Base-by-base conservation (phyloP, 2,888 invertebrate genomes). In the Dicyrtomina minuta region DNA sequence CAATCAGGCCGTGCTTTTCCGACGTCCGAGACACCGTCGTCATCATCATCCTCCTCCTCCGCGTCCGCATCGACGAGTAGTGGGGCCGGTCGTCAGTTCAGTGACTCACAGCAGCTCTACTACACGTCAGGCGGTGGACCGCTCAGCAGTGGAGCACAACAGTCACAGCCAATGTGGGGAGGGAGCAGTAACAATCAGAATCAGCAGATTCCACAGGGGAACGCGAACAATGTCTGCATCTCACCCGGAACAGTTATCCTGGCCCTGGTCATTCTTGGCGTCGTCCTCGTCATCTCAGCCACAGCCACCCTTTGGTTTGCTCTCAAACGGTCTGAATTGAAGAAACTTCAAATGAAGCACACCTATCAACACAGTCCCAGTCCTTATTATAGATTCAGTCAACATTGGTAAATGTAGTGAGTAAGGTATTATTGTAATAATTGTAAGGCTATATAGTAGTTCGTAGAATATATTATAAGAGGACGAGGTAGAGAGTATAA, bases 291-390 rank as follows among this genome's bases (percentile, higher is more conserved):
- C 70, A 76, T 78, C 62, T 77, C 76, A 13, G 77, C 76, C 56
- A 76, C 75, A 10, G 76, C 74, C 27, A 78, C 78, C 1, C 65
- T 78, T 15, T 78, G 78, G 78, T 76, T 78, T 59, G 78, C 78
- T 13, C 72, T 78, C 26, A 76, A 76, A 62, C 66, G 78, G 46
- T 75, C 75, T 13, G 78, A 78, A 49, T 72, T 74, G n/a, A 78
- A 75, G 66, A 77, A 77, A 61, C 56, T 64, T 15, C 68, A 66
- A 20, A 46, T 60, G 61, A 66, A 55, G 55, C 61, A 67, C 6
- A 15, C 41, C 39, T 55, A 43, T 20, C 49, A 60, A n/a, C 67
- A 62, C 26, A 70, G 51, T 60, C 60, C 62, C 17, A 70, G 72
- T 75, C 76, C 77, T 5, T 78, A 78, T 56, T 78, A 78, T 53